Conservation (phyloP, 2,113 vertebrate genomes). For the Otocyon megalotis region DNA sequence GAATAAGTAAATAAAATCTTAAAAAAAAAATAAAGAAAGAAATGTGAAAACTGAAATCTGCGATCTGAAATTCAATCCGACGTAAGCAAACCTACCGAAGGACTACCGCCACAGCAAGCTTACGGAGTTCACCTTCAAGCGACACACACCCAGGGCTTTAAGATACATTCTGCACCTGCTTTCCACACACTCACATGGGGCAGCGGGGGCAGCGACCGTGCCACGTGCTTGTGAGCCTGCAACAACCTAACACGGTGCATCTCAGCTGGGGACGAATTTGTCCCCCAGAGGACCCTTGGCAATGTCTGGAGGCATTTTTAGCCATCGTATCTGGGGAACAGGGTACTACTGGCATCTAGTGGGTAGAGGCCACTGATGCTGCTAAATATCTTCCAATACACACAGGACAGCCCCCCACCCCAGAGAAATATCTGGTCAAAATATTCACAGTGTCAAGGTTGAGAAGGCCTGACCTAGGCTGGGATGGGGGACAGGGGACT, state of each 20-base stretch:
- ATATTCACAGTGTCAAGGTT: neutral
- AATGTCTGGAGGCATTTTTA: neutral
- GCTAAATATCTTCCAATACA: neutral
- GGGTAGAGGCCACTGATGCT: neutral
- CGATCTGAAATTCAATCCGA: neutral
- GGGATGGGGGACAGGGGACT: neutral
- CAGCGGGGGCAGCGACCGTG: neutral
- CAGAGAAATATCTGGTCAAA: neutral
- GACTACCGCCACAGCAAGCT: neutral
- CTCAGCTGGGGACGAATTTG: fast-evolving
- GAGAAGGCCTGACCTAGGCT: neutral
- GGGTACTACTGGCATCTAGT: neutral
- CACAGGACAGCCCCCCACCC: neutral
- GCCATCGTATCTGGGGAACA: neutral
- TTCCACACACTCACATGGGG: fast-evolving
- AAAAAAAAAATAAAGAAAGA: no score
- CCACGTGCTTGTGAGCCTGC: neutral
- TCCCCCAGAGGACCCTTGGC: neutral
- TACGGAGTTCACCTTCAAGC: neutral
- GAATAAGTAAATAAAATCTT: no score
- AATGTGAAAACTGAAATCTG: neutral
- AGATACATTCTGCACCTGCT: fast-evolving
- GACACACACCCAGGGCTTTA: neutral
- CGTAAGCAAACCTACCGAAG: neutral
- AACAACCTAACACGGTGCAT: neutral